phyloP scores from a whole-genome alignment of 2,113 vertebrate genomes.

The Clarias gariepinus region DNA sequence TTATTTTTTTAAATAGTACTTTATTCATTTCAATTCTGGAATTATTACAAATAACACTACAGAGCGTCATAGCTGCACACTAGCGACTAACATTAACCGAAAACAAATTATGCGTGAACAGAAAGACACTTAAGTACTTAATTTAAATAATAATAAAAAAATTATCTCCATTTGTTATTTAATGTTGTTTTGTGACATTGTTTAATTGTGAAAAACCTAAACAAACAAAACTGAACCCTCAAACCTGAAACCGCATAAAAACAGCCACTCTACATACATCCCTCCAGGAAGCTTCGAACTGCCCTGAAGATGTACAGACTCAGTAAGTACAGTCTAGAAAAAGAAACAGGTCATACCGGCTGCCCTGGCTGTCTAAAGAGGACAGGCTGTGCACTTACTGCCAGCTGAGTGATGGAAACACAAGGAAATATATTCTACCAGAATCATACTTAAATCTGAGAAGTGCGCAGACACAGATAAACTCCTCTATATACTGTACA shows the following conservation, averaged over 20 bases:
- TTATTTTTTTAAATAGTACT: too few species aligned
- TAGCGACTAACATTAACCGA: too few species aligned
- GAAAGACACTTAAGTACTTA: too few species aligned
- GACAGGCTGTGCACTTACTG: slow-evolving; percentile 2
- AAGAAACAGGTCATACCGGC: background rate
- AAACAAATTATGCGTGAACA: too few species aligned
- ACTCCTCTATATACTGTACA: background rate
- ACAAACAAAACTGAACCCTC: background rate
- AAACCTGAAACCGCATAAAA: background rate
- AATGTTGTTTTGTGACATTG: background rate
- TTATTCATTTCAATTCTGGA: too few species aligned
- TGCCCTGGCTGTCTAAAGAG: background rate
- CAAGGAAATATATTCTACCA: background rate
- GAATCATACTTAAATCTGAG: background rate
- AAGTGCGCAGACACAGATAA: background rate
- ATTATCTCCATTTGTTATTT: background rate
- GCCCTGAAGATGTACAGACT: slow-evolving; percentile 1
- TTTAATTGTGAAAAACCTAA: background rate
- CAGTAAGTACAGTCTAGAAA: background rate
- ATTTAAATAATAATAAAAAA: too few species aligned
- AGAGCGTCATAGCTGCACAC: too few species aligned
- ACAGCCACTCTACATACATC: background rate
- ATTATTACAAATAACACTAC: too few species aligned
- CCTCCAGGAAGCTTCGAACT: background rate
- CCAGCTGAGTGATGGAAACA: background rate